phyloP scores from a whole-genome alignment of 2,797 vertebrate species.

The Pangasius mekongensis region DNA sequence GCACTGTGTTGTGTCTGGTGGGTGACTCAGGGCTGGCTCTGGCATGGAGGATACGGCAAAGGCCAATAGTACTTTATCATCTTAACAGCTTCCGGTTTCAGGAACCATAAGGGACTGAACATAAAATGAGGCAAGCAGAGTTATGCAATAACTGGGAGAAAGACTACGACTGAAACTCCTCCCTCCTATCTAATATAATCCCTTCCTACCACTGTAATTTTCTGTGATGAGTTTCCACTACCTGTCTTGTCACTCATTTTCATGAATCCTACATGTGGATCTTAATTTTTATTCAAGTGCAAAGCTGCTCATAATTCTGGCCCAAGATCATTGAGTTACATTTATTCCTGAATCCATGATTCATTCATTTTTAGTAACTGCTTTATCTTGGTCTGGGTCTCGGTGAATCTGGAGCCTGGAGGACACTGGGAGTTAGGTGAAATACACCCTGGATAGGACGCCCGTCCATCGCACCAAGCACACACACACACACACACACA shows the following conservation, averaged over 20 bases:
- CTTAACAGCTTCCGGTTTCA: constrained; percentile 45
- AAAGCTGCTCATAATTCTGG: background rate
- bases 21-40: constrained; percentile 17
- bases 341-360: background rate
- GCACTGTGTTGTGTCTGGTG: background rate
- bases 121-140: constrained; percentile 1
- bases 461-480: background rate
- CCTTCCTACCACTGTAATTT: background rate
- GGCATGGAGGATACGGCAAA: constrained; percentile 6
- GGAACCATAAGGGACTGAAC: background rate
- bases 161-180: background rate
- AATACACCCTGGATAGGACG: background rate
- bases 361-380: constrained; percentile 2
- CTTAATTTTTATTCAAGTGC: background rate
- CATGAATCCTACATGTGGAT: background rate
- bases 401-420: background rate
- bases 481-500: too few relatives aligned
- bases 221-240: background rate
- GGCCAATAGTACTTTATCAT: constrained; percentile 40
- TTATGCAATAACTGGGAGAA: constrained; percentile 1
- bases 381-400: background rate
- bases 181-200: background rate
- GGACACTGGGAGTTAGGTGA: background rate
- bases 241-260: background rate
- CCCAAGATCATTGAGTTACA: background rate